A percentile compares a stretch with the other conserved stretches of the same genome.
phyloP scores from a whole-genome alignment of 37 sponge, comb jelly and placozoan genomes.

The Chondrosia reniformis region DNA sequence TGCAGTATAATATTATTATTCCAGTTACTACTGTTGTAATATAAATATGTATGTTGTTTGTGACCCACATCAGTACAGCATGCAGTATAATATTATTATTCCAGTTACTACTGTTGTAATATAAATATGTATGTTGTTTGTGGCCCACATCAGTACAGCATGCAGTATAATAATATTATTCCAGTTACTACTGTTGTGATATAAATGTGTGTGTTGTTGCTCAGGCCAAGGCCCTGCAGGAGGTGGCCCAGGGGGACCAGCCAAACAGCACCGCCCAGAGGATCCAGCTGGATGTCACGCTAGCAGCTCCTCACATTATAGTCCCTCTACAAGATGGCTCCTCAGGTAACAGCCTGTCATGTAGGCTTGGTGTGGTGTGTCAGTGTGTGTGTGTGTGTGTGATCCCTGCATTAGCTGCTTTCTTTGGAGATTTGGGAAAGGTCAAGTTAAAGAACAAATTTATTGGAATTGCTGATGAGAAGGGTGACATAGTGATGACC shows the following conservation, averaged over 20 bases:
- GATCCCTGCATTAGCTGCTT: constrained; percentile 11
- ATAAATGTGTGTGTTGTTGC: no score
- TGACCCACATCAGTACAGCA: no score
- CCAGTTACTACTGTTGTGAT: no score
- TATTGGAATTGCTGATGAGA: background rate
- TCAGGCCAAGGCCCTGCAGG: background rate
- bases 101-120: no score
- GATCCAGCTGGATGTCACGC: background rate
- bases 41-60: no score
- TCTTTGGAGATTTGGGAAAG: constrained; percentile 45
- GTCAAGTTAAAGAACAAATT: constrained; percentile 39
- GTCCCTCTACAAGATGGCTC: constrained; percentile 30
- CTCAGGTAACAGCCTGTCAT: background rate
- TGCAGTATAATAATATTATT: no score
- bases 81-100: no score
- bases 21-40: no score
- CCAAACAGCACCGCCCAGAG: background rate
- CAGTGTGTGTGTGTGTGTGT: background rate
- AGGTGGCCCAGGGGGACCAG: constrained; percentile 1
- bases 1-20: no score
- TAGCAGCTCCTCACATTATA: constrained; percentile 7
- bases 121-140: no score
- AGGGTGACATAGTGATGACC: background rate
- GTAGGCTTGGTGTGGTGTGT: constrained; percentile 12
- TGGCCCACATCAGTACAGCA: no score